Base-by-base conservation (phyloP, 1,140 invertebrate genomes). In the Pollicipes pollicipes region DNA sequence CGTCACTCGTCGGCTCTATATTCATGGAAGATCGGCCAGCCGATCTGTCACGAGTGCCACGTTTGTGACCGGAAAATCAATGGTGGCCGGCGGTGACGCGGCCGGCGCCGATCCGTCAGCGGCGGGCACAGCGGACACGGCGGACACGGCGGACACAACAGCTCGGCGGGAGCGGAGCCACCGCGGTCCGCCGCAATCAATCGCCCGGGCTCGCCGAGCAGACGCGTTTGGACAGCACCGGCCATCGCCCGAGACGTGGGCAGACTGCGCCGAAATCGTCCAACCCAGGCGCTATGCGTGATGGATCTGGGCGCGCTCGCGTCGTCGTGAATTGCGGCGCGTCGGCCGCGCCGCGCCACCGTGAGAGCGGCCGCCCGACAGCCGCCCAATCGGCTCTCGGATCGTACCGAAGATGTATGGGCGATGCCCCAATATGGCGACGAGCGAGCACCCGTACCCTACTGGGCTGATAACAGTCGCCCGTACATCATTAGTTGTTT, bases 401-500 rank as follows among this genome's bases (percentile, higher is more conserved):
- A 58, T 58, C 45, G 45, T 21, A 21, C 8, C 45, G 45, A 58
- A 58, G 45, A 58, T 58, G 45, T 58, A 58, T 58, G 45, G 17
- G 13, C 45, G 24, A 10, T 58, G 45, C 13, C 45, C 45, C 17
- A 13, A 58, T 58, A 58, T 58, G 45, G 45, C 45, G 45, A 58
- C 45, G 45, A 58, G 45, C 13, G 13, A 21, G 45, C 45, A 24
- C 45, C 17, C 45, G 45, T 58, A 58, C 45, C 45, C 45, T 24
- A 58, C 45, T 58, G 45, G 6, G 21, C 45, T 21, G 45, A 58
- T 58, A 58, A 58, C 45, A 24, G 45, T 24, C 13, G 45, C 45
- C 45, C 45, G 45, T 58, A 58, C 45, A 58, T 58, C 45, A 58
- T 58, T 58, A 58, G 45, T 58, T 58, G 45, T 58, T 58, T 58